phyloP scores from a whole-genome alignment of 2,113 vertebrate genomes.

The Mystacornis crossleyi region DNA sequence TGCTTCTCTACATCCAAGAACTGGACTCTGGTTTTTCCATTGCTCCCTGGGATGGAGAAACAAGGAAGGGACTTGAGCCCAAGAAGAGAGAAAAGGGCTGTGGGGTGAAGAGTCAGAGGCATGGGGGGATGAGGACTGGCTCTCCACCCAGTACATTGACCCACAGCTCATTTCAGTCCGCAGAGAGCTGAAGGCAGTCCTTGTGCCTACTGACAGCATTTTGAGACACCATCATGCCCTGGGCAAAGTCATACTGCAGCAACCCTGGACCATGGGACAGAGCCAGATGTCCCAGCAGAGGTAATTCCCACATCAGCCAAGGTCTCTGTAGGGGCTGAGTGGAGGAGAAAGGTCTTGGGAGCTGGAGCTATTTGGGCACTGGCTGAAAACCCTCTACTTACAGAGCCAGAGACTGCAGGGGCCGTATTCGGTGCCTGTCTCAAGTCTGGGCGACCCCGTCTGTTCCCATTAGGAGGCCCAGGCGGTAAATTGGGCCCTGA shows the following conservation, averaged over 20 bases:
- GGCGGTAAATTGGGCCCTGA: slow-evolving; percentile 60
- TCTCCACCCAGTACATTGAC: background rate
- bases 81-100: background rate
- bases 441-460: slow-evolving; percentile 50
- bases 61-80: background rate
- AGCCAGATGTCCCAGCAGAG: background rate
- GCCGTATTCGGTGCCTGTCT: background rate
- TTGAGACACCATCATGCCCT: background rate
- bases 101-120: background rate
- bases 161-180: background rate
- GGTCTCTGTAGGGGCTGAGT: background rate
- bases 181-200: background rate
- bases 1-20: background rate
- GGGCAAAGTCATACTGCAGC: background rate
- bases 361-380: background rate
- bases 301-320: background rate
- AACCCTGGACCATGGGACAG: background rate
- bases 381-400: slow-evolving; percentile 1
- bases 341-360: slow-evolving; percentile 13
- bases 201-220: background rate
- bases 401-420: slow-evolving; percentile 6
- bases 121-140: background rate
- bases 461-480: slow-evolving; percentile 56
- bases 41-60: background rate
- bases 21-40: background rate